These are phyloP conservation scores for Pheosia gnoma DNA, from an alignment of 2,888 invertebrate species.

Conservation along the genomic window DNA sequence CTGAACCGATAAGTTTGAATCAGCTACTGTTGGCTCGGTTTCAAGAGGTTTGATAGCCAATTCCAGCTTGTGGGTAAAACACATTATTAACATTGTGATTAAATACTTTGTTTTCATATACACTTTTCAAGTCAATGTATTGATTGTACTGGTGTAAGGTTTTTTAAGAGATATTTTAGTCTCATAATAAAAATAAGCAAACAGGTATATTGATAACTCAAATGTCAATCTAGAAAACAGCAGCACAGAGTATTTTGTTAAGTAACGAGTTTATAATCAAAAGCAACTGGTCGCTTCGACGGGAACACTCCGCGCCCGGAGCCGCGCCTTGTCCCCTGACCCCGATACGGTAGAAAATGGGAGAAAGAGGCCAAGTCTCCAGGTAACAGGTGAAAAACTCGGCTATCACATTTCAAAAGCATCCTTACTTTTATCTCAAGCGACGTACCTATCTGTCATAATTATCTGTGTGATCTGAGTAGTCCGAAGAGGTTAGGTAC, in stretches of 20 bases:
- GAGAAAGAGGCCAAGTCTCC: constrained; percentile 5
- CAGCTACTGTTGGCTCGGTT: constrained; percentile 18
- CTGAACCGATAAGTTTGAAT: constrained; percentile 10
- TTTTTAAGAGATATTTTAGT: too few species aligned
- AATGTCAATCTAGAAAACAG: too few species aligned
- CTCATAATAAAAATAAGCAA: too few species aligned
- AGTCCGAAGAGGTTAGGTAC: too few species aligned
- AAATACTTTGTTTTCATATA: too few species aligned
- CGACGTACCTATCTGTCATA: too few species aligned
- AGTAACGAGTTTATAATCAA: constrained; percentile 10
- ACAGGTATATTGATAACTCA: too few species aligned
- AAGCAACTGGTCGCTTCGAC: constrained; percentile 17
- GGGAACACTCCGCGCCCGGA: constrained; percentile 25
- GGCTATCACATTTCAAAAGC: not conserved
- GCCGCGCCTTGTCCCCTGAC: constrained; percentile 31
- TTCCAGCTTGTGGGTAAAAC: not conserved
- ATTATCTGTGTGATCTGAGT: too few species aligned
- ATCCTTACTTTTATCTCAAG: not conserved
- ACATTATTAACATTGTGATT: too few species aligned
- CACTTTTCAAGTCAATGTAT: too few species aligned
- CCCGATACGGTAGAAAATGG: constrained; percentile 24
- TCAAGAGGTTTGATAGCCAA: constrained; percentile 16
- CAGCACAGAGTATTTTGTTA: too few species aligned
- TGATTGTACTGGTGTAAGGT: too few species aligned
- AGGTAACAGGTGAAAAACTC: not conserved